Conservation (phyloP, 2,113 vertebrate species). For the Paramisgurnus dabryanus region DNA sequence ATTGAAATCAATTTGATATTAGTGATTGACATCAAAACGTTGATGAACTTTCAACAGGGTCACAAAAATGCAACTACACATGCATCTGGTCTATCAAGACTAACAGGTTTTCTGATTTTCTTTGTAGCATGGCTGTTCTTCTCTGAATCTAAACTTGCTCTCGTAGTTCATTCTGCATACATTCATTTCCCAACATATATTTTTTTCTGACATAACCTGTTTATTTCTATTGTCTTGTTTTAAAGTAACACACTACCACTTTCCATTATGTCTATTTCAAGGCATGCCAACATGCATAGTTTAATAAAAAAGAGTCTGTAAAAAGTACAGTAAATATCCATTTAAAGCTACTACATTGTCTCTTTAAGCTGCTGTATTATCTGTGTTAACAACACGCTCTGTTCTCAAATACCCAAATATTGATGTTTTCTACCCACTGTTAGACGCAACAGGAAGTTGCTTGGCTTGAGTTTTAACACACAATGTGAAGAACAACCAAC, state of each 20-base stretch:
- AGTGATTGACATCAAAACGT: too few species aligned
- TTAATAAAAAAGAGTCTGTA: neutral
- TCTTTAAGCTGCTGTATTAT: neutral
- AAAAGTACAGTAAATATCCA: neutral
- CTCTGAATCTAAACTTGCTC: neutral
- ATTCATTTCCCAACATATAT: neutral
- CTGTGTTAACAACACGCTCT: neutral
- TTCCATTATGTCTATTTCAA: neutral
- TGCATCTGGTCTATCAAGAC: neutral
- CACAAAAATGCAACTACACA: neutral
- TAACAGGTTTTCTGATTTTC: conserved; percentile 4
- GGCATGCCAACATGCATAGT: neutral
- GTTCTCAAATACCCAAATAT: neutral
- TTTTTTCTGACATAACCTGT: conserved; percentile 8
- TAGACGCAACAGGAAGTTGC: neutral
- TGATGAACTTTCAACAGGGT: too few species aligned
- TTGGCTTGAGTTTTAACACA: neutral
- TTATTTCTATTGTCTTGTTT: neutral
- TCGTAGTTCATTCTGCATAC: neutral
- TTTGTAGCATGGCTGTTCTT: neutral
- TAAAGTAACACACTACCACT: neutral
- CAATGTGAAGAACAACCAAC: neutral
- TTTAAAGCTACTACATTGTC: neutral
- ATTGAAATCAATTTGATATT: too few species aligned
- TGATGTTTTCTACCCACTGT: neutral